Percentiles rank a stretch among this genome's conserved stretches.
These are phyloP conservation scores for Typhlomys cinereus DNA, from an alignment of 2,113 vertebrate genomes.

Conservation along the genomic window DNA sequence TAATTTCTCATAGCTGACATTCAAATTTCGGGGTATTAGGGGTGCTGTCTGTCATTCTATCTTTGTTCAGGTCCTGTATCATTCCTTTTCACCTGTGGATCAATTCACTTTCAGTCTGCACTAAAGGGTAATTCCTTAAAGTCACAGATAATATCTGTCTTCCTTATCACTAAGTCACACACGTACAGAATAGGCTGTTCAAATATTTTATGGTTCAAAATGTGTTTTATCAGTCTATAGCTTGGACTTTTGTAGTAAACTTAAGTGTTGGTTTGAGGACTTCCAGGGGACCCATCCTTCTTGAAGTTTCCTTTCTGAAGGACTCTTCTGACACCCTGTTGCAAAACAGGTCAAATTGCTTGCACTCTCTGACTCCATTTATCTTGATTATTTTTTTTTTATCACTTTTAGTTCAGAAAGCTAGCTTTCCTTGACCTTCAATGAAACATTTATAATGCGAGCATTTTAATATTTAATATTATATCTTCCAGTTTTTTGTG, in stretches of 20 bases:
- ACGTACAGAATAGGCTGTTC: neutral
- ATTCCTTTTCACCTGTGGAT: neutral
- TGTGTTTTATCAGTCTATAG: neutral
- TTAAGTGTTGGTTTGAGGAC: neutral
- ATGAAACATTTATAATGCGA: constrained; percentile 63
- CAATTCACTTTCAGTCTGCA: neutral
- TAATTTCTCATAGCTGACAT: neutral
- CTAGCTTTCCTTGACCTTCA: constrained; percentile 59
- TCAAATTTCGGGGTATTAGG: neutral
- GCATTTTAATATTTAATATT: constrained; percentile 69
- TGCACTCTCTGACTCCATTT: constrained; percentile 5
- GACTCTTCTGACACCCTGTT: neutral
- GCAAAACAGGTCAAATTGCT: constrained; percentile 25
- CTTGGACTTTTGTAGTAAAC: neutral
- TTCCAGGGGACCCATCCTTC: neutral
- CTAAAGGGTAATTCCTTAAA: neutral
- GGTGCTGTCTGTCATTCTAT: neutral
- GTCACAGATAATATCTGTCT: neutral
- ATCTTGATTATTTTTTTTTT: constrained; percentile 49
- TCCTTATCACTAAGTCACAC: constrained; percentile 21
- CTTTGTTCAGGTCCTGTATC: neutral
- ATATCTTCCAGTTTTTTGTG: constrained; percentile 33
- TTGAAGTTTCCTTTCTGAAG: neutral
- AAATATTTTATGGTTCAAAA: constrained; percentile 22
- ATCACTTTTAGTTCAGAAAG: constrained; percentile 40